phyloP scores from a whole-genome alignment of 2,888 invertebrate species.

The Polydesmus complanatus region DNA sequence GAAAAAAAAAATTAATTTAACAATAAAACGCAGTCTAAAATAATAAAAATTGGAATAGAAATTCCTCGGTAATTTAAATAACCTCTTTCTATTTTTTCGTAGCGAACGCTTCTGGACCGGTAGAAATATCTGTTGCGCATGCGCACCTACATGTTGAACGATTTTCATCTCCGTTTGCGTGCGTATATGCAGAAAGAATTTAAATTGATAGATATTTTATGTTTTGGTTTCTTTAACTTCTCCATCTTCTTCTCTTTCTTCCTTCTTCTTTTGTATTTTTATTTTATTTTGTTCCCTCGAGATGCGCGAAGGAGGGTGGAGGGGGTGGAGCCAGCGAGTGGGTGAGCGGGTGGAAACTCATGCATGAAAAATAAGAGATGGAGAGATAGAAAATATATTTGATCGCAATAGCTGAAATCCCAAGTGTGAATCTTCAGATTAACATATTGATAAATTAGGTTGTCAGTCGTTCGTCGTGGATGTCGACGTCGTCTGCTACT shows the following conservation, averaged over 20 bases:
- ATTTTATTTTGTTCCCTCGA: not conserved
- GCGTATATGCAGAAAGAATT: not conserved
- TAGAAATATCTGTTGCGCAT: too few relatives aligned
- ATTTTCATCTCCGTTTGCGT: not conserved
- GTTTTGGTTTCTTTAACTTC: not conserved
- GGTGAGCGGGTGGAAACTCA: not conserved
- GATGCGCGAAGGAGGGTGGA: not conserved
- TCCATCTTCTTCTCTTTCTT: not conserved
- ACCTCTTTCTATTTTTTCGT: too few relatives aligned
- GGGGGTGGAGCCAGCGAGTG: not conserved
- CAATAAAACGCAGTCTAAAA: too few relatives aligned
- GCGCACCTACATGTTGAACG: too few relatives aligned
- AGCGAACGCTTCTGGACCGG: too few relatives aligned
- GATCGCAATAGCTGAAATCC: not conserved
- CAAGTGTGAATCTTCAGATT: constrained; percentile 8
- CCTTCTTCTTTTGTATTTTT: not conserved
- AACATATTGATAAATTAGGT: constrained; percentile 12
- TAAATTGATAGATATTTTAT: not conserved
- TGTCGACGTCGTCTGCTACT: too few relatives aligned
- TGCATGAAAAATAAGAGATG: not conserved
- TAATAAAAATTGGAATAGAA: too few relatives aligned
- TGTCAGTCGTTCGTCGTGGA: not conserved
- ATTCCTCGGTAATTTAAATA: too few relatives aligned
- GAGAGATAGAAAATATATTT: not conserved
- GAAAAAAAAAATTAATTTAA: too few relatives aligned